phyloP scores from a whole-genome alignment of 2,888 invertebrate genomes.

The Julus scanicus region DNA sequence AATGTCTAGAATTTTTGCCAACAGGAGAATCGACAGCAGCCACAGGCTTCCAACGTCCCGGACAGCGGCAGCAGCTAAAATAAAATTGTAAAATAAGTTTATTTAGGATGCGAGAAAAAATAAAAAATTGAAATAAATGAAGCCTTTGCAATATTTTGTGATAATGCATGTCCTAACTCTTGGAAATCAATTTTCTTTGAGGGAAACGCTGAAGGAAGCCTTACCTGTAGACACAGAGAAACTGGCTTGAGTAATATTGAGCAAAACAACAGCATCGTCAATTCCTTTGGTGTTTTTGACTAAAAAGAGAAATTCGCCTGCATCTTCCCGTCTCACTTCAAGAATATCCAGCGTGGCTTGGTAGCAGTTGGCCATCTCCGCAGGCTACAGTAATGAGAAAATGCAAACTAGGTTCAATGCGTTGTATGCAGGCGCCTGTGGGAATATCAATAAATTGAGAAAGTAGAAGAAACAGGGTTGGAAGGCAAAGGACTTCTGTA shows the following conservation, averaged over 20 bases:
- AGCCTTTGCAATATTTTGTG: too few species aligned
- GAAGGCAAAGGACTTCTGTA: not conserved
- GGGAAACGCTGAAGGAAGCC: not conserved
- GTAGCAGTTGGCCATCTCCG: slow-evolving; percentile 68
- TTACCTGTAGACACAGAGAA: slow-evolving; percentile 61
- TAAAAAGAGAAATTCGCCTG: slow-evolving; percentile 74
- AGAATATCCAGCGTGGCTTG: slow-evolving; percentile 70
- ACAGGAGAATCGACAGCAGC: not conserved
- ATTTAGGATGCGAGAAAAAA: not conserved
- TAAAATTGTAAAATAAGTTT: not conserved
- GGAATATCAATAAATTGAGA: not conserved
- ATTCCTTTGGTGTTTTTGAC: slow-evolving; percentile 74
- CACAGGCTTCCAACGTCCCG: not conserved
- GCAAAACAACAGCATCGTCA: slow-evolving; percentile 73
- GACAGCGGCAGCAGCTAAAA: slow-evolving; percentile 2
- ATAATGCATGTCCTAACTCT: not conserved
- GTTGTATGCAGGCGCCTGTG: not conserved
- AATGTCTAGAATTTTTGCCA: slow-evolving; percentile 2
- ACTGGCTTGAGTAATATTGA: slow-evolving; percentile 71
- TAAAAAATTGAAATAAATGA: not conserved
- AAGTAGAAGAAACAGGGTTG: not conserved
- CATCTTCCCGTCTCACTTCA: slow-evolving; percentile 71
- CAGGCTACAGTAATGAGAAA: slow-evolving; percentile 64
- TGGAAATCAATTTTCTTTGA: not conserved
- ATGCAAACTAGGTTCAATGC: not conserved